Evolutionary conservation across 2,113 vertebrate genomes (phyloP).

Genomic region (Balaeniceps rex): DNA sequence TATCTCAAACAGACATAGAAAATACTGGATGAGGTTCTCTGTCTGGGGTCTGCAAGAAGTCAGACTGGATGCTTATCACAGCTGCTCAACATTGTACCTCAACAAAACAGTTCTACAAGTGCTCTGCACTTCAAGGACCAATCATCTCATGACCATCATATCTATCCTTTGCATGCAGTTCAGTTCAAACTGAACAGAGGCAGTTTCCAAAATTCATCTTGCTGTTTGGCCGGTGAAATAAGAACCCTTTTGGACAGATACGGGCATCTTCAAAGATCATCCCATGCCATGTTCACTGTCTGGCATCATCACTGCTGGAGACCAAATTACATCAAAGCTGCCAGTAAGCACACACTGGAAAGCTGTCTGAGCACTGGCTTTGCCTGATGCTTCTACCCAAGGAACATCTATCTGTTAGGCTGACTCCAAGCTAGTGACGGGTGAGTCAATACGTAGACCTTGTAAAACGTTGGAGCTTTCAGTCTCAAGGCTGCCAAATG

Average conservation of each 20-base stretch:
- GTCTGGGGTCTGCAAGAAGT: neutral
- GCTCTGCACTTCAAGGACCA: neutral
- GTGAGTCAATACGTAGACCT: neutral
- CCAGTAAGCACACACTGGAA: neutral
- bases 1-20: constrained; percentile 14
- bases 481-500: neutral
- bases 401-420: neutral
- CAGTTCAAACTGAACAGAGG: neutral
- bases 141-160: neutral
- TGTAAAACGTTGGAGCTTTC: neutral
- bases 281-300: neutral
- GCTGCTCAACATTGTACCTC: neutral
- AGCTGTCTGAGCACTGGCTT: neutral
- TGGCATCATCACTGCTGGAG: neutral
- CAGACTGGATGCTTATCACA: neutral
- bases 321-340: neutral
- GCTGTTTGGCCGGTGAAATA: neutral
- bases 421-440: neutral
- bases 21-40: neutral
- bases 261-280: neutral
- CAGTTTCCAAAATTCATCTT: neutral
- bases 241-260: neutral
- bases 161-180: neutral
- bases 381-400: neutral
- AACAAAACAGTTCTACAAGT: neutral